phyloP scores from a whole-genome alignment of 1,140 invertebrate species.

The Drosophila sucinea region DNA sequence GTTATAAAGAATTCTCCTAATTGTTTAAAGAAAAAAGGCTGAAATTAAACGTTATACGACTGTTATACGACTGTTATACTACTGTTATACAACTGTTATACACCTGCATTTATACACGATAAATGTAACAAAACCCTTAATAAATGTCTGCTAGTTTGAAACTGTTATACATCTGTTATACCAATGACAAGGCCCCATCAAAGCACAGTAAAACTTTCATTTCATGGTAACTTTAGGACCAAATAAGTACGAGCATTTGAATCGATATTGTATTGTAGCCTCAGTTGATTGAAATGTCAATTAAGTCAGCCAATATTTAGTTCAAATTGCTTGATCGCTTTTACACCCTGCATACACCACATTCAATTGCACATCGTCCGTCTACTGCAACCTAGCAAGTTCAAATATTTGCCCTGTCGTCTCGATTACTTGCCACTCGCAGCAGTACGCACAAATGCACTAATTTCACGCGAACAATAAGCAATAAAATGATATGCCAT shows the following conservation, averaged over 20 bases:
- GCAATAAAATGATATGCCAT: slow-evolving; percentile 78
- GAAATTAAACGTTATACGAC: no score
- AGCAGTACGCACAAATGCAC: slow-evolving; percentile 67
- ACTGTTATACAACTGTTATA: background rate
- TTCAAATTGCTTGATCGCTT: slow-evolving; percentile 5
- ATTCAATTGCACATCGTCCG: slow-evolving; percentile 18
- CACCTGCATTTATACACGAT: background rate
- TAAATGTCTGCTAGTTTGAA: background rate
- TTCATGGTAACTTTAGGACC: no score
- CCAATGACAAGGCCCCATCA: no score
- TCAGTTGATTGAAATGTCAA: background rate
- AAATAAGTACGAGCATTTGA: no score
- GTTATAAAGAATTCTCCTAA: no score
- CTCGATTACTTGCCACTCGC: slow-evolving; percentile 24
- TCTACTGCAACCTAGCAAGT: slow-evolving; percentile 47
- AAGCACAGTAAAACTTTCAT: no score
- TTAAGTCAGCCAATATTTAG: background rate
- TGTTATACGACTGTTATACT: background rate
- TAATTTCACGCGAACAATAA: slow-evolving; percentile 68
- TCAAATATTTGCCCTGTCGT: slow-evolving; percentile 67
- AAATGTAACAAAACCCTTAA: no score
- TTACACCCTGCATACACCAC: slow-evolving; percentile 17
- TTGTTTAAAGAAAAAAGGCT: no score
- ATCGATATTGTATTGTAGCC: no score
- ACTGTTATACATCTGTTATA: background rate